These are phyloP conservation scores for Apodemus speciosus DNA, from an alignment of 2,113 vertebrate species.

Conservation along the genomic window DNA sequence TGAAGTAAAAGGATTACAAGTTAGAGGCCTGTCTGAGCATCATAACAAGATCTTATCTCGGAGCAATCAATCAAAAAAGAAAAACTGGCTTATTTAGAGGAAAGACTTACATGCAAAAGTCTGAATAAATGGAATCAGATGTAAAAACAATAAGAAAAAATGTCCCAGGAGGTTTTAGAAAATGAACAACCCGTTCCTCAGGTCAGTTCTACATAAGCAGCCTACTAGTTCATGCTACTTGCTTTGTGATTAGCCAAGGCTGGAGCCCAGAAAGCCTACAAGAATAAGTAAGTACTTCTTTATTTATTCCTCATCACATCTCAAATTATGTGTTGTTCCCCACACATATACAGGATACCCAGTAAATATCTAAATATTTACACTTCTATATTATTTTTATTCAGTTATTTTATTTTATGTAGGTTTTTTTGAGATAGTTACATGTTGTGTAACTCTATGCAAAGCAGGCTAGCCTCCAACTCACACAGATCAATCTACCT, in stretches of 20 bases:
- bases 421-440: too few relatives aligned
- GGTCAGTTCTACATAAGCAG: not conserved
- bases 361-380: not conserved
- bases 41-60: not conserved
- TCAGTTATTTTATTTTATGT: not conserved
- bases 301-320: slow-evolving; percentile 23
- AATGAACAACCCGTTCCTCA: not conserved
- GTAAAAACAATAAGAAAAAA: slow-evolving; percentile 30
- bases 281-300: not conserved
- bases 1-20: not conserved
- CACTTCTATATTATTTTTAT: not conserved
- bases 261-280: not conserved
- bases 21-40: not conserved
- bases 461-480: not conserved
- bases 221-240: not conserved
- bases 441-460: not conserved
- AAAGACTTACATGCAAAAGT: not conserved
- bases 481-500: not conserved
- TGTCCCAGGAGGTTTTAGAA: not conserved
- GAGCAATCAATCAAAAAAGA: not conserved
- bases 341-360: not conserved
- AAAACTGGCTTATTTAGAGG: not conserved
- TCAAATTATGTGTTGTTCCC: slow-evolving; percentile 21
- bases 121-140: not conserved
- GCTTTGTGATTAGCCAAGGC: not conserved